phyloP scores from a whole-genome alignment of 2,888 invertebrate genomes.

The Exocentrus adspersus region DNA sequence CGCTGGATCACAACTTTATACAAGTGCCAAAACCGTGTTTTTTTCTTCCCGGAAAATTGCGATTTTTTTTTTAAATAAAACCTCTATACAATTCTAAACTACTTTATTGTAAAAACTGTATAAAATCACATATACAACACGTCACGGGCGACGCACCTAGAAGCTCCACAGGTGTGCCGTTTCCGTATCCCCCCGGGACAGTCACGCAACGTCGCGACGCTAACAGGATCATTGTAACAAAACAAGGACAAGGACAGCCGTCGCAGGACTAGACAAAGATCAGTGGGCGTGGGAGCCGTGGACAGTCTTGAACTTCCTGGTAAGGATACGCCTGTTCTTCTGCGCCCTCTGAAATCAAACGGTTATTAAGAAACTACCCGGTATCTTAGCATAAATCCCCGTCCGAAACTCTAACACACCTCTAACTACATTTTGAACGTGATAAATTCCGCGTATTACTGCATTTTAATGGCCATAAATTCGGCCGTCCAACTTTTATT shows the following conservation, averaged over 20 bases:
- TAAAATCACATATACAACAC: slow-evolving; percentile 24
- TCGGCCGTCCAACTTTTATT: slow-evolving; percentile 26
- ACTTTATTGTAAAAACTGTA: slow-evolving; percentile 28
- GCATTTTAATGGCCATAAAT: slow-evolving; percentile 33
- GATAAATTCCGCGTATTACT: slow-evolving; percentile 15
- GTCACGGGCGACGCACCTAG: slow-evolving; percentile 10
- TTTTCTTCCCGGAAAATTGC: not conserved
- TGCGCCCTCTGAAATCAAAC: slow-evolving; percentile 63
- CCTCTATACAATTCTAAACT: not conserved
- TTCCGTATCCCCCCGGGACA: slow-evolving; percentile 4
- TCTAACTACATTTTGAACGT: slow-evolving; percentile 4
- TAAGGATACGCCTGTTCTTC: slow-evolving; percentile 61
- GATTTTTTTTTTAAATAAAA: no score
- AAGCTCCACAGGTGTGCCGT: slow-evolving; percentile 12
- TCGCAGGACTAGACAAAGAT: slow-evolving; percentile 14
- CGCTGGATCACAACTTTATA: not conserved
- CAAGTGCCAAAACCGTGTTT: not conserved
- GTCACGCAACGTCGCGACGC: slow-evolving; percentile 3
- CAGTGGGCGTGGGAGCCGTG: slow-evolving; percentile 58
- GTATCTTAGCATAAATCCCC: no score
- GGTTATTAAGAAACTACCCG: no score
- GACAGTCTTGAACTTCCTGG: slow-evolving; percentile 64
- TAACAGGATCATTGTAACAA: slow-evolving; percentile 23
- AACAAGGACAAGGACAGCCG: slow-evolving; percentile 18
- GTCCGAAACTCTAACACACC: not conserved